Percentiles rank a stretch among this genome's conserved stretches.
Conservation (phyloP, 1,140 invertebrate species). For the Macrostomum lignano region DNA sequence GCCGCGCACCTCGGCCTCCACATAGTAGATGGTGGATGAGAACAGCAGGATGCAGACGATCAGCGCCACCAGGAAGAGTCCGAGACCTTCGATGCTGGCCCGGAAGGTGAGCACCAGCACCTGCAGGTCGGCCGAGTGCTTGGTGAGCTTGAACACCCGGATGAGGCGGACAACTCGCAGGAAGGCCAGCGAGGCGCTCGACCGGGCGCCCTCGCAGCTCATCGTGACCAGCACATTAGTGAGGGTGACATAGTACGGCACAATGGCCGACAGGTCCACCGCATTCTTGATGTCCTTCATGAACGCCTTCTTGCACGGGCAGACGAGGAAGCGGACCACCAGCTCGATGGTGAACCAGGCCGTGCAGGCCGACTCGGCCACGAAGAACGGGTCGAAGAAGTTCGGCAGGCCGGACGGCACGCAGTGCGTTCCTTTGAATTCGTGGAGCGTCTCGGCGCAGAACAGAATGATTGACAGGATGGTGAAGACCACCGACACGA, state of each 20-base stretch:
- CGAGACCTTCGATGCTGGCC: conserved; percentile 21
- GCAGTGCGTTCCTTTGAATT: conserved; percentile 72
- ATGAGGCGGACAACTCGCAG: conserved; percentile 82
- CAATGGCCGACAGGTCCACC: conserved; percentile 91
- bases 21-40: conserved; percentile 4
- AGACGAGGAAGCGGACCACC: conserved; percentile 21
- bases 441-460: conserved; percentile 79
- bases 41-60: conserved; percentile 12
- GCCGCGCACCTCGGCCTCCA: not conserved
- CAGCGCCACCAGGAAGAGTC: conserved; percentile 21
- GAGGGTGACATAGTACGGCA: conserved; percentile 90
- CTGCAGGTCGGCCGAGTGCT: conserved; percentile 66
- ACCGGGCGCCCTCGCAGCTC: conserved; percentile 43
- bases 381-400: conserved; percentile 19
- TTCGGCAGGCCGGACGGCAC: conserved; percentile 11
- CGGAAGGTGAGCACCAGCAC: conserved; percentile 43
- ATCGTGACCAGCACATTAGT: conserved; percentile 73
- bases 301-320: conserved; percentile 44
- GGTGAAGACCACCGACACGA: conserved; percentile 45
- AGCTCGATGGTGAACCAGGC: conserved; percentile 31
- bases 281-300: conserved; percentile 93
- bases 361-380: conserved; percentile 26
- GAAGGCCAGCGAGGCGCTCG: conserved; percentile 82
- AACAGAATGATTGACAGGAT: conserved; percentile 76
- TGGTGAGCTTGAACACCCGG: conserved; percentile 26